phyloP scores from a whole-genome alignment of 2,797 vertebrate species.

The Dipus sagitta region DNA sequence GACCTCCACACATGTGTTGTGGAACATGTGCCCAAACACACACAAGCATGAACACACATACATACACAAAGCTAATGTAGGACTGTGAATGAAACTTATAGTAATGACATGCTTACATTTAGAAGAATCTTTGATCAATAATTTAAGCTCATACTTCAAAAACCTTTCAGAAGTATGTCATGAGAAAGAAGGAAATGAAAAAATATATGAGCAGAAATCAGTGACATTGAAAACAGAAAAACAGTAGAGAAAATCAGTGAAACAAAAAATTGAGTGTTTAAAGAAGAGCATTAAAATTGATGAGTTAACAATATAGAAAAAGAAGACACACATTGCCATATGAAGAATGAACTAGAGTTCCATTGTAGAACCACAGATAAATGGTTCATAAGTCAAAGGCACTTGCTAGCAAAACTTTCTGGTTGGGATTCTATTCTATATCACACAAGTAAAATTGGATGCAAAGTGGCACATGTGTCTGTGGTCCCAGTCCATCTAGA shows the following conservation, averaged over 20 bases:
- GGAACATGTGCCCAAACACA: no score
- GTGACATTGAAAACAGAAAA: neutral
- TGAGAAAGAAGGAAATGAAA: neutral
- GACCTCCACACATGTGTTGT: no score
- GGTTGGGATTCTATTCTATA: no score
- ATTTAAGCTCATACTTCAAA: neutral
- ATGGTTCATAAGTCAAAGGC: no score
- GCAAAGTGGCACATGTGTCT: no score
- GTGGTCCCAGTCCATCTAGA: no score
- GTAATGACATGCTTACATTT: neutral
- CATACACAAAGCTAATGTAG: neutral
- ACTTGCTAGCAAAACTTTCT: no score
- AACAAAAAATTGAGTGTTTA: neutral
- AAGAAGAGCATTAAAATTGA: neutral
- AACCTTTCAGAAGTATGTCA: neutral
- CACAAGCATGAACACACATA: no score
- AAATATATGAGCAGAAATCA: neutral
- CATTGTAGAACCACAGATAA: neutral
- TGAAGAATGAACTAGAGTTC: neutral
- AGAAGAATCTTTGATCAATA: no score
- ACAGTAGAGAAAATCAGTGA: no score
- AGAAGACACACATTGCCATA: no score
- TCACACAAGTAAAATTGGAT: no score
- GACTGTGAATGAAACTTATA: neutral
- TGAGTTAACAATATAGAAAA: neutral